These are phyloP conservation scores for Sciurus niger DNA, from an alignment of 2,113 vertebrate species.

Conservation along the genomic window DNA sequence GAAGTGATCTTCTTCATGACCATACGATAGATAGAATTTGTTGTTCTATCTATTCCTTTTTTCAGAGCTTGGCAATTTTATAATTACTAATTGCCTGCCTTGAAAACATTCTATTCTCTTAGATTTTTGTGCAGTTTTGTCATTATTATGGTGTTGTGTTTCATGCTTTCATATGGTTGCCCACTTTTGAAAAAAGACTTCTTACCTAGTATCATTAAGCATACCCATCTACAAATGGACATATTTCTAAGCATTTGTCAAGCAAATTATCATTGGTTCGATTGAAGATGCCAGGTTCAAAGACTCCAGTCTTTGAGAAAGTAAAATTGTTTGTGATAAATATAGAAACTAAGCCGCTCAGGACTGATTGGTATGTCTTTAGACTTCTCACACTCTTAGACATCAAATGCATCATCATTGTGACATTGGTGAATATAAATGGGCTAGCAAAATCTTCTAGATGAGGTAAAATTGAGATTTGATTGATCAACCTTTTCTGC, in stretches of 20 bases:
- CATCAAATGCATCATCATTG: constrained; percentile 74
- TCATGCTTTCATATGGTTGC: background rate
- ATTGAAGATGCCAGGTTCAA: constrained; percentile 61
- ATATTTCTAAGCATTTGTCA: constrained; percentile 45
- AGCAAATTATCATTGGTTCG: constrained; percentile 55
- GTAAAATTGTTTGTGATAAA: constrained; percentile 58
- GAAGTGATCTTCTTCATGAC: background rate
- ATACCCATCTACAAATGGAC: constrained; percentile 1
- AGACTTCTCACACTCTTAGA: constrained; percentile 66
- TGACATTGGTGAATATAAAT: constrained; percentile 78
- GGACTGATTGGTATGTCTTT: constrained; percentile 64
- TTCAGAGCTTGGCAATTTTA: background rate
- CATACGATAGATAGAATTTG: background rate
- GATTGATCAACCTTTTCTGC: constrained; percentile 71
- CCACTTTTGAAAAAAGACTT: background rate
- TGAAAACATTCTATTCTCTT: background rate
- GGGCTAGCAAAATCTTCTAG: constrained; percentile 73
- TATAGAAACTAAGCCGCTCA: constrained; percentile 64
- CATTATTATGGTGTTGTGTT: background rate
- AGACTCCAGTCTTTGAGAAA: constrained; percentile 52
- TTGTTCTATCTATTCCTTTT: background rate
- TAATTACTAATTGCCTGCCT: background rate
- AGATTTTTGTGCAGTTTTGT: background rate
- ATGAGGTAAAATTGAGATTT: constrained; percentile 78
- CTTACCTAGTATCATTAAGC: background rate